Evolutionary conservation across 2,797 vertebrate species (phyloP).

Genomic region (Apogon hyalosoma): DNA sequence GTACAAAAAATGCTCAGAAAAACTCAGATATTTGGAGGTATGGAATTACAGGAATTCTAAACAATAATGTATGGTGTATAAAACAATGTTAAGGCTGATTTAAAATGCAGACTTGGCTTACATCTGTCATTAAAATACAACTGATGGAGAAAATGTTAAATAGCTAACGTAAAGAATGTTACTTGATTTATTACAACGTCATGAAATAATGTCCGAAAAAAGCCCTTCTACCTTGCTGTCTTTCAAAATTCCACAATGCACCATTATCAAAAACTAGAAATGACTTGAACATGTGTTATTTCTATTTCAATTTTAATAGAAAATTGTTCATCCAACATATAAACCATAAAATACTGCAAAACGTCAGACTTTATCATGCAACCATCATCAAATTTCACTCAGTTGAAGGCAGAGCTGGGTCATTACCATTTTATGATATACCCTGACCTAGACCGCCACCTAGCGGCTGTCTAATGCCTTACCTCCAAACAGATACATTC

Average conservation of each 20-base stretch:
- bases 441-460: conserved; percentile 78
- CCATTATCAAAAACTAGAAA: conserved; percentile 70
- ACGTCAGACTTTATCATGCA: conserved; percentile 77
- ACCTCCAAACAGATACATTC: conserved; percentile 52
- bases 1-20: conserved; percentile 23
- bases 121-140: neutral
- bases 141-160: neutral
- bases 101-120: neutral
- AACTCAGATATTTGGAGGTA: conserved; percentile 35
- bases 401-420: conserved; percentile 53
- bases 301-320: conserved; percentile 81
- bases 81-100: neutral
- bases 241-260: conserved; percentile 63
- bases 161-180: no score
- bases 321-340: conserved; percentile 78
- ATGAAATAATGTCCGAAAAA: neutral
- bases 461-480: conserved; percentile 63
- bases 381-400: conserved; percentile 69
- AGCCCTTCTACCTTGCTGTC: conserved; percentile 54
- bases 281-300: conserved; percentile 79
- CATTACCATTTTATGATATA: conserved; percentile 54
- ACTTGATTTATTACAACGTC: no score
- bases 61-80: conserved; percentile 17
- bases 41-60: conserved; percentile 39
- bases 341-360: conserved; percentile 75